These are phyloP conservation scores for Ypsolopha scabrella DNA, from an alignment of 2,888 invertebrate species.

Conservation along the genomic window DNA sequence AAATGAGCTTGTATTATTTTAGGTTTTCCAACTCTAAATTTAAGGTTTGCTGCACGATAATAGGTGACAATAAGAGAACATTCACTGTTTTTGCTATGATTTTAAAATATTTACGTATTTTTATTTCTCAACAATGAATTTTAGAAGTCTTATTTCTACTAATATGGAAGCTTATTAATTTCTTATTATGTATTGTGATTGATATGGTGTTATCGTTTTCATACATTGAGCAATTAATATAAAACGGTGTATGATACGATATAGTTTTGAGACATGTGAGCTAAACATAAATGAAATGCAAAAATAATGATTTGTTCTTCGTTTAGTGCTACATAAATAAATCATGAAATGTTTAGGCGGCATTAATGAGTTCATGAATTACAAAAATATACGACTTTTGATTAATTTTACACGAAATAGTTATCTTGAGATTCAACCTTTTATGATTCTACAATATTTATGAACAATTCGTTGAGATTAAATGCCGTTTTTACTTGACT, in stretches of 20 bases:
- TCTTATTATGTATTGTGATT: slow-evolving; percentile 22
- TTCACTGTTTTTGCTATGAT: too few relatives aligned
- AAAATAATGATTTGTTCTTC: not conserved
- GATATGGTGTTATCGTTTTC: slow-evolving; percentile 28
- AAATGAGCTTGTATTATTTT: too few relatives aligned
- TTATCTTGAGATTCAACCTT: too few relatives aligned
- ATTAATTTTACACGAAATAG: not conserved
- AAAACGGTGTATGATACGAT: not conserved
- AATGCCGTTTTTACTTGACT: not conserved
- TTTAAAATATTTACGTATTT: not conserved
- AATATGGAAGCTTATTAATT: slow-evolving; percentile 30
- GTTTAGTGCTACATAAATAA: not conserved
- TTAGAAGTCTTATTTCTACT: slow-evolving; percentile 20
- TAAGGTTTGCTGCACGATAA: too few relatives aligned
- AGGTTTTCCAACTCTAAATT: too few relatives aligned
- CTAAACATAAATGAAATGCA: not conserved
- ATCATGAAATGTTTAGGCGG: not conserved
- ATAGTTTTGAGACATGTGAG: not conserved
- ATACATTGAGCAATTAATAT: slow-evolving; percentile 30
- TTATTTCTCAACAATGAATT: not conserved
- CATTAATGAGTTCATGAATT: not conserved
- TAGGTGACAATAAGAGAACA: too few relatives aligned
- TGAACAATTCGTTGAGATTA: not conserved
- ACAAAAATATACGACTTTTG: not conserved
- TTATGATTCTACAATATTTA: not conserved